These are phyloP conservation scores for Montipora sp. DNA, from an alignment of 64 coral and sea anemone species.

Conservation along the genomic window DNA sequence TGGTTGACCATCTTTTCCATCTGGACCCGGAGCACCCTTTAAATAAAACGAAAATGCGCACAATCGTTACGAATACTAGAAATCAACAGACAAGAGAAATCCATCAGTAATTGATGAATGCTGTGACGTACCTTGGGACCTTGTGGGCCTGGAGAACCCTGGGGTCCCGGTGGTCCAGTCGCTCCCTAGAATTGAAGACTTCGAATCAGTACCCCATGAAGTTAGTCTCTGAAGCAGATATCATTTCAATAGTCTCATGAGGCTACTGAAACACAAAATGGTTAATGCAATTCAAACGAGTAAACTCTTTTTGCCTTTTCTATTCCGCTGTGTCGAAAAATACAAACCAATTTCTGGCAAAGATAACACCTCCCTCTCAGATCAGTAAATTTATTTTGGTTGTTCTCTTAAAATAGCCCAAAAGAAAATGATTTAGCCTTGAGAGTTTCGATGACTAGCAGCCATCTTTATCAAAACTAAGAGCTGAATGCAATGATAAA, in stretches of 20 bases:
- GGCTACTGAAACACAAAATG: neutral
- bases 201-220: neutral
- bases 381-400: too few relatives aligned
- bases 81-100: neutral
- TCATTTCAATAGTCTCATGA: neutral
- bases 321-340: too few relatives aligned
- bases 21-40: conserved; percentile 19
- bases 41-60: neutral
- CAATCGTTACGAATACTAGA: neutral
- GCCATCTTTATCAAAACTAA: too few relatives aligned
- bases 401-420: too few relatives aligned
- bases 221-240: neutral
- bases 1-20: conserved; percentile 30
- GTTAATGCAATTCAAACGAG: too few relatives aligned
- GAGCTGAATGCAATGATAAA: too few relatives aligned
- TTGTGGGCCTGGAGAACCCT: conserved; percentile 54
- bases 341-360: too few relatives aligned
- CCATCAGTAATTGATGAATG: neutral
- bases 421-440: too few relatives aligned
- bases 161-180: conserved; percentile 49
- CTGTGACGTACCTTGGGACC: conserved; percentile 42
- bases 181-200: conserved; percentile 38
- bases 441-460: too few relatives aligned
- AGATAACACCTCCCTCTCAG: too few relatives aligned
- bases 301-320: too few relatives aligned